Evolutionary conservation across 1,140 invertebrate genomes (phyloP).

Genomic region (Leptopilina boulardi): DNA sequence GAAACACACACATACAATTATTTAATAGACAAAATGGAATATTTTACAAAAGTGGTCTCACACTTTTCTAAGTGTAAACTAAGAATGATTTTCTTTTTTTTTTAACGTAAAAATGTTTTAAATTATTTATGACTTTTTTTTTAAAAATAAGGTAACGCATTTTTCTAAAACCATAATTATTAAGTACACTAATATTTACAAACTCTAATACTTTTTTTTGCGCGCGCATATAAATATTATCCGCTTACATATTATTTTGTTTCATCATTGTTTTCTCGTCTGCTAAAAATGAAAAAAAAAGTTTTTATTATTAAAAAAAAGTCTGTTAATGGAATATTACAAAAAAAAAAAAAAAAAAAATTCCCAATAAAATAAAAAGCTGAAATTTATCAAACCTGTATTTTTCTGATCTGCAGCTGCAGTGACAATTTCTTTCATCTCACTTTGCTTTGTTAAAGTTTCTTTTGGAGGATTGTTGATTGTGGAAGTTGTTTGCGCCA

Average conservation of each 20-base stretch:
- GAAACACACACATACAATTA: background rate
- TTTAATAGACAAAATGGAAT: background rate
- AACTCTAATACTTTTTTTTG: constrained; percentile 39
- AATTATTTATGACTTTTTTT: background rate
- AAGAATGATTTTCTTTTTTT: background rate
- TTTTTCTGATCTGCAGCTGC: background rate
- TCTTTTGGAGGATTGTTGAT: constrained; percentile 41
- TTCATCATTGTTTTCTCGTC: background rate
- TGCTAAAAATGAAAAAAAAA: background rate
- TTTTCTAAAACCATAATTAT: constrained; percentile 42
- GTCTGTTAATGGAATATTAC: background rate
- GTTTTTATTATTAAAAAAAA: background rate
- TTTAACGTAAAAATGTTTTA: background rate
- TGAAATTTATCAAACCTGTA: constrained; percentile 4
- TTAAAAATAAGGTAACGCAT: background rate
- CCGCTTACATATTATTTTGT: background rate
- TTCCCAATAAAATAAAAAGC: background rate
- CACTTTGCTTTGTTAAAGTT: background rate
- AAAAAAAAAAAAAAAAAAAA: background rate
- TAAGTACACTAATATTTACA: constrained; percentile 56
- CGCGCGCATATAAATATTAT: background rate
- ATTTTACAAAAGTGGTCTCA: background rate
- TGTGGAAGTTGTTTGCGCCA: constrained; percentile 43
- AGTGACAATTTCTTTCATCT: background rate
- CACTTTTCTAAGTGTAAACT: background rate